These are phyloP conservation scores for Dicyrtoma fusca DNA, from an alignment of 2,888 invertebrate genomes.

Conservation along the genomic window DNA sequence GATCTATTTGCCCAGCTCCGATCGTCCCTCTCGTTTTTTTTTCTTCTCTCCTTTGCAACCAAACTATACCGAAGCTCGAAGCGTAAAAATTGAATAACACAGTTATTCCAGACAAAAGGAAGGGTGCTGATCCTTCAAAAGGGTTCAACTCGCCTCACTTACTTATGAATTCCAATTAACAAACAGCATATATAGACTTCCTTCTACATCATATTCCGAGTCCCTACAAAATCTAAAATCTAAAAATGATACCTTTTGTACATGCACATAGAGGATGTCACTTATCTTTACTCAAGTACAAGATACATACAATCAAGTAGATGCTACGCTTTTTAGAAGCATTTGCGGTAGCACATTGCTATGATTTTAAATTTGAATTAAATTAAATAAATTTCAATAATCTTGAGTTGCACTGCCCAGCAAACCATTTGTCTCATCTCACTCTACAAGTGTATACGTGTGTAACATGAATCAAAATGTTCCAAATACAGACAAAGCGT, in stretches of 20 bases:
- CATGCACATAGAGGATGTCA: background rate
- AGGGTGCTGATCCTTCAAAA: constrained; percentile 42
- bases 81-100: constrained; percentile 42
- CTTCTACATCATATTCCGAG: background rate
- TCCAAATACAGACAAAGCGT: too few relatives aligned
- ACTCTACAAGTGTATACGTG: too few relatives aligned
- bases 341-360: too few relatives aligned
- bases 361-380: too few relatives aligned
- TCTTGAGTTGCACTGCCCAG: too few relatives aligned
- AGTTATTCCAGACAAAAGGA: constrained; percentile 41
- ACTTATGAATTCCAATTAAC: constrained; percentile 3
- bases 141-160: constrained; percentile 20
- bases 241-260: background rate
- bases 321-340: too few relatives aligned
- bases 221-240: background rate
- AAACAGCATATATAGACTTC: background rate
- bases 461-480: too few relatives aligned
- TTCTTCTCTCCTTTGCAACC: constrained; percentile 6
- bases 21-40: constrained; percentile 28
- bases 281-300: too few relatives aligned
- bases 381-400: too few relatives aligned
- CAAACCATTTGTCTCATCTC: too few relatives aligned
- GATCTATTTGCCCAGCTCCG: constrained; percentile 37
- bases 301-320: too few relatives aligned
- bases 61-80: constrained; percentile 26